Base-by-base conservation (phyloP, 2,888 invertebrate species). In the Drosophila kanekoi region DNA sequence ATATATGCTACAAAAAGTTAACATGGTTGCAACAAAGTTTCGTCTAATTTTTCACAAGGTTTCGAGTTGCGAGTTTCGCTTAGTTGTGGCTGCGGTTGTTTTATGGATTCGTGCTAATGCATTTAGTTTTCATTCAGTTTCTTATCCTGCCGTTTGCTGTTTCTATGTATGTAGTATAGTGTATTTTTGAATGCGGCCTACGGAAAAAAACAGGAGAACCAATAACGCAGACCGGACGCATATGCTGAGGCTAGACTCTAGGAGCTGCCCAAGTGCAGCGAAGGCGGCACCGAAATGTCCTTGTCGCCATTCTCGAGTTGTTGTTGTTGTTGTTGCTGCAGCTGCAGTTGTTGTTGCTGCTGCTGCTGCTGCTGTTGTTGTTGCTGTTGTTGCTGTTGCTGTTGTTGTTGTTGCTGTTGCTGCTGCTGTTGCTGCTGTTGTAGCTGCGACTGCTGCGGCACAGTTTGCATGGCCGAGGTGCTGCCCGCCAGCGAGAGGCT, bases 231-330 rank as follows among this genome's bases (percentile, higher is more conserved):
- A 91, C 93, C 92, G 90, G 92, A 92, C 90, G 91, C 90, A 89
- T 90, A 89, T 84, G 90, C 81, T 86, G 90, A 91, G 89, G 91
- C 88, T 90, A 90, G 89, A 89, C 90, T 88, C 86, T 84, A 84
- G 74, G 88, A 82, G 53, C 88, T 84, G 80, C 86, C 86, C 64
- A 77, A 72, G 47, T 66, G 77, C 52, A 69, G 59, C 41, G 69
- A 54, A 23, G 70, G 80, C 45, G 64, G 54, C 62, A 79, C 58
- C n/a, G 82, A 70, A 47, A 67, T 65, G 49, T 92, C 91, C 87
- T 90, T 92, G 66, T 92, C 92, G 93, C 94, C 95, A 93, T 95
- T 94, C 93, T 95, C 94, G 90, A 44, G 23, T 5, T 23, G 23
- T 23, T 59, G 72, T 40, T 59, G 23, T 5, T 23, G 23, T 23